Conservation (phyloP, 2,888 invertebrate species). For the Polia nebulosa region DNA sequence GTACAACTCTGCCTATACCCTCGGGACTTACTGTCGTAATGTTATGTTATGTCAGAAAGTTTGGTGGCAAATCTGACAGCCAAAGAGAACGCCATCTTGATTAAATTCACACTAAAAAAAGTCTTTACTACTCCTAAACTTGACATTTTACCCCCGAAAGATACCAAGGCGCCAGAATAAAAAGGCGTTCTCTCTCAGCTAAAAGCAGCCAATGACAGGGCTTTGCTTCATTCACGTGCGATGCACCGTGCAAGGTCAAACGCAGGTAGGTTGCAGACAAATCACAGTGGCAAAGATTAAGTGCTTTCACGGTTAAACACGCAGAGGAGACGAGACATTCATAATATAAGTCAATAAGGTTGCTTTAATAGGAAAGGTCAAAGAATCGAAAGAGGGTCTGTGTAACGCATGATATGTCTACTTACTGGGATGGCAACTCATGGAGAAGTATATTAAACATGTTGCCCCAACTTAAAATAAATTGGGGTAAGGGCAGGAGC, state of each 20-base stretch:
- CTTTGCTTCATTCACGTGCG: conserved; percentile 14
- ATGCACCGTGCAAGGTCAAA: conserved; percentile 46
- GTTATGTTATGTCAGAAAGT: not conserved
- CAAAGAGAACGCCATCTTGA: not conserved
- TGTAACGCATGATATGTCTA: no score
- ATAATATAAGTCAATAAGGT: no score
- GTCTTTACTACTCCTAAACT: not conserved
- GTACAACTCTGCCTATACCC: not conserved
- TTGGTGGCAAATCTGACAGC: no score
- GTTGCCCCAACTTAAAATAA: no score
- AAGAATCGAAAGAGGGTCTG: no score
- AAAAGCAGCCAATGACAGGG: conserved; percentile 35
- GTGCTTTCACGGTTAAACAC: conserved; percentile 39
- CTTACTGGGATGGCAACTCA: not conserved
- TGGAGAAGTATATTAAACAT: no score
- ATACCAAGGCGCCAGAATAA: conserved; percentile 3
- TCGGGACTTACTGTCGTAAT: not conserved
- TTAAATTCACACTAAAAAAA: not conserved
- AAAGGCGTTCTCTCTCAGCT: conserved; percentile 28
- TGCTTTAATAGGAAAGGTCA: no score
- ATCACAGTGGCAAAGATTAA: conserved; percentile 49
- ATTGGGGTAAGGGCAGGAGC: no score
- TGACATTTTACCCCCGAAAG: conserved; percentile 2
- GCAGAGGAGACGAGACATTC: conserved; percentile 24
- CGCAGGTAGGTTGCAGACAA: conserved; percentile 47